These are phyloP conservation scores for Timema podura DNA, from an alignment of 2,888 invertebrate genomes.

Conservation along the genomic window DNA sequence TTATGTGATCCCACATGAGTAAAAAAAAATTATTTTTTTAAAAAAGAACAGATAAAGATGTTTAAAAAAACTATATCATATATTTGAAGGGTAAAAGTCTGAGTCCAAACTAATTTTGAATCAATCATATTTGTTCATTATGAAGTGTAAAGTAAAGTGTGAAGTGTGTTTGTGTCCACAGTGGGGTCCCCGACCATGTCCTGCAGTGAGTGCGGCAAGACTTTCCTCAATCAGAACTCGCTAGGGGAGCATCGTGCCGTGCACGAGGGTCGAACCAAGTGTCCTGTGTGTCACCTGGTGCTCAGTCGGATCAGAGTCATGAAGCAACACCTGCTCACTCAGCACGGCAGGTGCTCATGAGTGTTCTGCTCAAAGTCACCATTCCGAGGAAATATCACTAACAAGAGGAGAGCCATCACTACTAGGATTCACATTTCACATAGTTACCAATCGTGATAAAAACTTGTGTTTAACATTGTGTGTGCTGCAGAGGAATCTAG, in stretches of 20 bases:
- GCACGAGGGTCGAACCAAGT: conserved; percentile 50
- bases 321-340: conserved; percentile 19
- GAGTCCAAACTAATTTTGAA: too few relatives aligned
- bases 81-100: too few relatives aligned
- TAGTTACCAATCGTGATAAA: conserved; percentile 46
- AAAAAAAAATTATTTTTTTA: too few relatives aligned
- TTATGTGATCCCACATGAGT: too few relatives aligned
- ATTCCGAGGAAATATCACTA: not conserved
- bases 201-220: conserved; percentile 28
- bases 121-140: too few relatives aligned
- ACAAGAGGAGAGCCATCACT: conserved; percentile 43
- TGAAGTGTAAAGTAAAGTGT: too few relatives aligned
- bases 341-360: conserved; percentile 18
- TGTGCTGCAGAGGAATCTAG: too few relatives aligned
- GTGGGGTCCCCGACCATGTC: too few relatives aligned
- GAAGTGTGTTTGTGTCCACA: too few relatives aligned
- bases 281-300: conserved; percentile 48
- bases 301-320: conserved; percentile 42
- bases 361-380: not conserved
- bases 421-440: not conserved
- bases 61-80: too few relatives aligned
- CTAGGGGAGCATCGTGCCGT: conserved; percentile 48
- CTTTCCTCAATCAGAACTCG: conserved; percentile 25
- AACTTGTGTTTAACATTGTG: conserved; percentile 48
- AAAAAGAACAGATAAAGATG: too few relatives aligned